These are phyloP conservation scores for Gisinianus flammeolus DNA, from an alignment of 2,888 invertebrate species.

Conservation along the genomic window DNA sequence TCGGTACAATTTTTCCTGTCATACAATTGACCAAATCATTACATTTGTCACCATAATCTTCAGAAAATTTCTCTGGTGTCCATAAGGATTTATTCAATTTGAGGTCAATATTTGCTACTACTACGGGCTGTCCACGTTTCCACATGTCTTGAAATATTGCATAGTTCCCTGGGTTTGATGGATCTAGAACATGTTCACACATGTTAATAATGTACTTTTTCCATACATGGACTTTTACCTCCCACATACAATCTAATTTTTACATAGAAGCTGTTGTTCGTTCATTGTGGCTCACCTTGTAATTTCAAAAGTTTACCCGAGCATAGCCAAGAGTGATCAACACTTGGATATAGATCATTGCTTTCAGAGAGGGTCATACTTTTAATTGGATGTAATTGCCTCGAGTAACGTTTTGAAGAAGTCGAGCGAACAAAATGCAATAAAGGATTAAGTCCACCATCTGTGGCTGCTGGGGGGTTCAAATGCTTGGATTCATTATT, in stretches of 20 bases:
- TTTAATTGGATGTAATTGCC: constrained; percentile 66
- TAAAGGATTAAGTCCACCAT: constrained; percentile 62
- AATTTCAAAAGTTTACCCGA: constrained; percentile 87
- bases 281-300: too few relatives aligned
- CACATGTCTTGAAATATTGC: constrained; percentile 75
- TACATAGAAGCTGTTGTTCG: too few relatives aligned
- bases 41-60: constrained; percentile 89
- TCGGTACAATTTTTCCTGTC: constrained; percentile 85
- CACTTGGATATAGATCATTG: constrained; percentile 80
- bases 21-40: constrained; percentile 94
- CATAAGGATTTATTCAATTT: constrained; percentile 80
- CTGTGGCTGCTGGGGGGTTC: neutral
- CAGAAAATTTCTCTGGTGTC: constrained; percentile 88
- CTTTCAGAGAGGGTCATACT: constrained; percentile 66
- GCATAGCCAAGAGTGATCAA: constrained; percentile 93
- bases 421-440: constrained; percentile 70
- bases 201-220: too few relatives aligned
- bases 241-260: too few relatives aligned
- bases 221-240: too few relatives aligned
- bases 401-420: constrained; percentile 60
- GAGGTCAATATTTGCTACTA: constrained; percentile 86
- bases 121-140: constrained; percentile 91
- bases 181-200: too few relatives aligned
- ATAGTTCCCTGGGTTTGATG: constrained; percentile 76
- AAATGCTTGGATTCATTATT: neutral